These are phyloP conservation scores for Callionymus lyra DNA, from an alignment of 2,113 vertebrate genomes.

Conservation along the genomic window DNA sequence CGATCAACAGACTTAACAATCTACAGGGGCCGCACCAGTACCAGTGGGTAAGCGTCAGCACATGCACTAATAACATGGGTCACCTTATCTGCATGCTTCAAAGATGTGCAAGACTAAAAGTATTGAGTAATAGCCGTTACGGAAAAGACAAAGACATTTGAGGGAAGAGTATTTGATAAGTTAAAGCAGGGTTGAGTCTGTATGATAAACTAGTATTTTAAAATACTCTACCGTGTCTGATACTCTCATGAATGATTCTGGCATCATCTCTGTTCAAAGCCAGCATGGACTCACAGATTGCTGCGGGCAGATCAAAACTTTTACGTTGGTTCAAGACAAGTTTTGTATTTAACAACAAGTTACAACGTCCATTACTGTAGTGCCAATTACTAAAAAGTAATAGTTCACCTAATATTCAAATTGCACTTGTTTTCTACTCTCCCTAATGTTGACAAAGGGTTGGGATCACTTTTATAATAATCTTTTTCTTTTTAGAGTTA, in stretches of 20 bases:
- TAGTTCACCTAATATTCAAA: no score
- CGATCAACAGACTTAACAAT: constrained; percentile 17
- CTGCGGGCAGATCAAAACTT: constrained; percentile 62
- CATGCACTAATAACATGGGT: constrained; percentile 53
- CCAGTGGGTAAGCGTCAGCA: constrained; percentile 26
- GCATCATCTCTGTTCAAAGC: constrained; percentile 67
- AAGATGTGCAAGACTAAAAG: constrained; percentile 22
- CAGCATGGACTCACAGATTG: constrained; percentile 64
- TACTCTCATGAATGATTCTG: constrained; percentile 67
- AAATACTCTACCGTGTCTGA: constrained; percentile 68
- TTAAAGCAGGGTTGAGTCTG: constrained; percentile 8
- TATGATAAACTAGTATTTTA: constrained; percentile 31
- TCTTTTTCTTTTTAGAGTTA: no score
- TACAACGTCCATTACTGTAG: no score
- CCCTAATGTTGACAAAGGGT: no score
- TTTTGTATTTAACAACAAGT: no score
- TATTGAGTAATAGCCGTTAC: constrained; percentile 17
- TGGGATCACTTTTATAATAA: no score
- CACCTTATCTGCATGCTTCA: constrained; percentile 42
- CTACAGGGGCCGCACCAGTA: constrained; percentile 30
- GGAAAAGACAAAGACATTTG: constrained; percentile 22
- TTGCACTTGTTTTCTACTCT: no score
- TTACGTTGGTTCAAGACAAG: constrained; percentile 31
- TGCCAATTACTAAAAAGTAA: neutral
- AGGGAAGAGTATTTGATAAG: constrained; percentile 11